These are phyloP conservation scores for Clavelina lepadiformis DNA, from an alignment of 23 tunicate genomes.

Conservation along the genomic window DNA sequence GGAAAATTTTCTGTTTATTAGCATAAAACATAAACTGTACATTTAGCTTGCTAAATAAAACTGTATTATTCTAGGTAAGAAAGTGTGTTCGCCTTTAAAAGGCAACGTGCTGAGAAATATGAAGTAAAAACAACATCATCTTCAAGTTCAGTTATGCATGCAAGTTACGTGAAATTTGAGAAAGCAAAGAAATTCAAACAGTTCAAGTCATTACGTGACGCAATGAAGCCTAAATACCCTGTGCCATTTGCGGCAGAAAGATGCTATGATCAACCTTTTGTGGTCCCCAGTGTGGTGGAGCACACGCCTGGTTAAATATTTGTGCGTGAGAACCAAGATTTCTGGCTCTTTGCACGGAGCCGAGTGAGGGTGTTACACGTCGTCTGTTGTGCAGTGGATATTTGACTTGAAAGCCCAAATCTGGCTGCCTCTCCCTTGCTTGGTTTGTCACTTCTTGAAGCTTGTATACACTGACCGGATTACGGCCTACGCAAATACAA, in stretches of 20 bases:
- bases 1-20: too few relatives aligned
- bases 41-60: too few relatives aligned
- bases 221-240: constrained; percentile 7
- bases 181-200: too few relatives aligned
- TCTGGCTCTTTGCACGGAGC: constrained; percentile 84
- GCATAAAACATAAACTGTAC: too few relatives aligned
- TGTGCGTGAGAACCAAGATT: constrained; percentile 77
- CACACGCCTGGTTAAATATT: constrained; percentile 73
- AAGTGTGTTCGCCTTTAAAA: too few relatives aligned
- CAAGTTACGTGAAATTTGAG: too few relatives aligned
- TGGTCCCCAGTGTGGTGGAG: constrained; percentile 87
- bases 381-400: constrained; percentile 61
- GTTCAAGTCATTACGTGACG: neutral
- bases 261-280: constrained; percentile 72
- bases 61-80: too few relatives aligned
- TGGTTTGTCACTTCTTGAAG: constrained; percentile 25
- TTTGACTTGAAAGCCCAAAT: constrained; percentile 32
- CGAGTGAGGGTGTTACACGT: constrained; percentile 75
- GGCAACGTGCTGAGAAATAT: too few relatives aligned
- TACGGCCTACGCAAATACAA: too few relatives aligned
- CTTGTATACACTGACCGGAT: constrained; percentile 76
- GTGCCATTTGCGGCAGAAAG: constrained; percentile 76
- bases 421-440: constrained; percentile 2
- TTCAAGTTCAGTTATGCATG: too few relatives aligned
- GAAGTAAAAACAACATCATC: too few relatives aligned